Evolutionary conservation across 2,113 vertebrate species (phyloP).

Genomic region (Sceloporus tristichus): DNA sequence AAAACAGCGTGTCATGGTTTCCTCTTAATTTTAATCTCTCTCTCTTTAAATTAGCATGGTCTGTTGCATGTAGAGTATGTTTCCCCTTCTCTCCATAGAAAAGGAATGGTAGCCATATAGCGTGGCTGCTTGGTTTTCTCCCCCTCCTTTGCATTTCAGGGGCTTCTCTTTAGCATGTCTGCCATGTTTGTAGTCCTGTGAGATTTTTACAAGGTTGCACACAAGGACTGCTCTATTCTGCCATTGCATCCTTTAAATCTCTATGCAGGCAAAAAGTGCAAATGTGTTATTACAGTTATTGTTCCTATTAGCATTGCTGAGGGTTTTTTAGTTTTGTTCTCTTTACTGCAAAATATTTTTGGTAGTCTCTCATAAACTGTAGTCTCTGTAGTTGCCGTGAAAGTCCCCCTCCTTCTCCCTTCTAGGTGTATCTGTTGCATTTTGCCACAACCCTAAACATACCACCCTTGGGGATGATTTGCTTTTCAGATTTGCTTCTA

Average conservation of each 20-base stretch:
- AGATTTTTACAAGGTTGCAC: neutral
- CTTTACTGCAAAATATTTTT: constrained; percentile 42
- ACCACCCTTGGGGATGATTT: neutral
- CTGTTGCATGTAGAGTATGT: neutral
- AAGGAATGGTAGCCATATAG: rapidly evolving
- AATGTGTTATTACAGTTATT: constrained; percentile 31
- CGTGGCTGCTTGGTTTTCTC: constrained; percentile 29
- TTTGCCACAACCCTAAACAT: neutral
- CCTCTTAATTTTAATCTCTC: neutral
- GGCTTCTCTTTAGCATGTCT: neutral
- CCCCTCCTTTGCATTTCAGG: constrained; percentile 35
- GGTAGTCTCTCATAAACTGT: constrained; percentile 9
- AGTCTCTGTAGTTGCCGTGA: neutral
- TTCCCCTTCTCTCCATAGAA: constrained; percentile 1
- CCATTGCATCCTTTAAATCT: constrained; percentile 51
- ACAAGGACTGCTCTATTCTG: constrained; percentile 34
- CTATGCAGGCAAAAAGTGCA: constrained; percentile 46
- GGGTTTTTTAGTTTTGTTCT: neutral
- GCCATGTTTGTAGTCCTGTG: constrained; percentile 14
- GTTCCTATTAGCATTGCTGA: neutral
- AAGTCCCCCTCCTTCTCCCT: neutral
- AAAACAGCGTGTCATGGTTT: neutral
- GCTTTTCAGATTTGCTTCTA: neutral
- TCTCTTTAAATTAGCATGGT: neutral
- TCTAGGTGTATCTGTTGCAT: neutral